phyloP scores from a whole-genome alignment of 1,140 invertebrate genomes.

The Zaprionus kolodkinae region DNA sequence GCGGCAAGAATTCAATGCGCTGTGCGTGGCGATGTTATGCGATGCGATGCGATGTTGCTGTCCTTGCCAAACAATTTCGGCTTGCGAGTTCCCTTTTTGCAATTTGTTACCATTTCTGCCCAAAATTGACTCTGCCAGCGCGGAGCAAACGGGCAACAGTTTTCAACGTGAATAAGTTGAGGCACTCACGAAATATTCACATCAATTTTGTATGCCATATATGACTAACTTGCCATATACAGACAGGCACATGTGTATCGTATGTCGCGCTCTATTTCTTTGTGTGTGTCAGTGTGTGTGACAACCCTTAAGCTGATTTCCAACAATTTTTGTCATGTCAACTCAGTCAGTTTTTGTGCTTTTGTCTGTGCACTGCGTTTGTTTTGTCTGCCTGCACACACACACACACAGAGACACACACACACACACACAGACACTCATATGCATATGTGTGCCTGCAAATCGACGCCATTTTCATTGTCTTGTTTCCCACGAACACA shows the following conservation, averaged over 20 bases:
- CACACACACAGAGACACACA: neutral
- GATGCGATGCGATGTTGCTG: neutral
- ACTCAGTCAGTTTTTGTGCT: constrained; percentile 56
- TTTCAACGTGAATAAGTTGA: constrained; percentile 44
- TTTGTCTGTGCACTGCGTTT: constrained; percentile 47
- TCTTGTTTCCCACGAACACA: constrained; percentile 27
- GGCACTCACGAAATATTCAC: constrained; percentile 61
- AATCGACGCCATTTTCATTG: constrained; percentile 77
- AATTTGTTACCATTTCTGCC: constrained; percentile 33
- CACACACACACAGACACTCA: neutral
- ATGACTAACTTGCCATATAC: constrained; percentile 37
- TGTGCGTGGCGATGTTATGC: too few relatives aligned
- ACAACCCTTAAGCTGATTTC: constrained; percentile 57
- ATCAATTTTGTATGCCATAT: constrained; percentile 62
- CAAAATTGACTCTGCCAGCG: constrained; percentile 6
- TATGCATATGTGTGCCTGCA: constrained; percentile 44
- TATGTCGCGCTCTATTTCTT: constrained; percentile 17
- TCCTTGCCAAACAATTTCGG: neutral
- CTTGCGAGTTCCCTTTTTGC: constrained; percentile 3
- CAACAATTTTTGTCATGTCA: constrained; percentile 61
- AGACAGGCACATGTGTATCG: constrained; percentile 32
- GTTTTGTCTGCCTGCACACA: constrained; percentile 12
- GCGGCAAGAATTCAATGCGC: constrained; percentile 19
- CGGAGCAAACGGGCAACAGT: constrained; percentile 10
- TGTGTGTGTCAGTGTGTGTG: constrained; percentile 35